A percentile compares a stretch with the other conserved stretches of the same genome.
These are phyloP conservation scores for Drosophila pseudoananassae DNA, from an alignment of 1,140 invertebrate species.

Conservation along the genomic window DNA sequence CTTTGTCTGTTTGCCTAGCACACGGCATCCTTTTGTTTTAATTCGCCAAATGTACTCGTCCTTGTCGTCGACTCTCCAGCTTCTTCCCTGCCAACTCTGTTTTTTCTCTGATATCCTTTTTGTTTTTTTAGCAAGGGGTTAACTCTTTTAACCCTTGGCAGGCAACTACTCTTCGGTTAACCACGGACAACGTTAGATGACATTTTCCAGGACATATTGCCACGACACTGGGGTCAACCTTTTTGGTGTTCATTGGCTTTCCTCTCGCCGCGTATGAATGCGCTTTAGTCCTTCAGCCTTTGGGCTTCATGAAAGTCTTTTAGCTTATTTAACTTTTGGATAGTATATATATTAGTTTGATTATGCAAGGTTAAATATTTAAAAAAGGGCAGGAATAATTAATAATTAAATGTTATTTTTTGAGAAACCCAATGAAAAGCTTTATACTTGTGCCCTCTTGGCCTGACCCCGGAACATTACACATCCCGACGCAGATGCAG, in stretches of 20 bases:
- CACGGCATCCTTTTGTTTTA: slow-evolving; percentile 78
- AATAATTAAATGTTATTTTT: neutral
- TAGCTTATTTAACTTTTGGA: no score
- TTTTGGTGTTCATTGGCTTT: slow-evolving; percentile 72
- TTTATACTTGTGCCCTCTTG: neutral
- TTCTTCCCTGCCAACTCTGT: slow-evolving; percentile 8
- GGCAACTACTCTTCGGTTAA: slow-evolving; percentile 67
- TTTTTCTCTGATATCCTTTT: slow-evolving; percentile 27
- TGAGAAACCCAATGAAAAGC: neutral
- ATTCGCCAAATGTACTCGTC: slow-evolving; percentile 75
- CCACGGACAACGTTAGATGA: slow-evolving; percentile 64
- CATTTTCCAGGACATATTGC: slow-evolving; percentile 75
- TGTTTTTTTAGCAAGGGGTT: slow-evolving; percentile 62
- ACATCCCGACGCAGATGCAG: neutral
- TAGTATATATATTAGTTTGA: no score
- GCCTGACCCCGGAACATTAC: slow-evolving; percentile 33
- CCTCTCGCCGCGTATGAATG: slow-evolving; percentile 15
- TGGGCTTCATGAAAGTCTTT: neutral
- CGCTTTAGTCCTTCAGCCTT: slow-evolving; percentile 2
- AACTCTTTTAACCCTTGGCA: slow-evolving; percentile 78
- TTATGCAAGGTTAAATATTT: no score
- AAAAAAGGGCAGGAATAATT: no score
- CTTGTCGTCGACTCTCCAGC: slow-evolving; percentile 34
- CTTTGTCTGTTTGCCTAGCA: slow-evolving; percentile 77
- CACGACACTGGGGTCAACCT: slow-evolving; percentile 77